Evolutionary conservation across 2,113 vertebrate genomes (phyloP).

Genomic region (Sinosuthora webbiana): DNA sequence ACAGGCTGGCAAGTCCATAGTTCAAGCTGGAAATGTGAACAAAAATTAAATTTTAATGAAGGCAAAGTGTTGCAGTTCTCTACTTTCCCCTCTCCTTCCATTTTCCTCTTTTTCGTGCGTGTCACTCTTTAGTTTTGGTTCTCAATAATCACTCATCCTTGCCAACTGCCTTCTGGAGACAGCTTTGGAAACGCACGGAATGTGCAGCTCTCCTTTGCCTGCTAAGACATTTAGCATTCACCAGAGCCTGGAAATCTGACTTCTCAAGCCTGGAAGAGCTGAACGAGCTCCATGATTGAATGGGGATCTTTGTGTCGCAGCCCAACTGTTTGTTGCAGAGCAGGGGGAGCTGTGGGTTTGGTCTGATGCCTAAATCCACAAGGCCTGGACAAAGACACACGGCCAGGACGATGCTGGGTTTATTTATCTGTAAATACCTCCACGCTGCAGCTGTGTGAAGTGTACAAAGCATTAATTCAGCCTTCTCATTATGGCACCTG

Average conservation of each 20-base stretch:
- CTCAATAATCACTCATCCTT: background rate
- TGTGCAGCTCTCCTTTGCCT: background rate
- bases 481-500: background rate
- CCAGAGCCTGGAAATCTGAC: background rate
- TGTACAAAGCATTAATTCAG: slow-evolving; percentile 41
- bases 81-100: background rate
- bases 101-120: background rate
- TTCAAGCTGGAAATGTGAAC: background rate
- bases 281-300: slow-evolving; percentile 31
- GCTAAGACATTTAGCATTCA: background rate
- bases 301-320: slow-evolving; percentile 34
- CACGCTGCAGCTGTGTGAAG: background rate
- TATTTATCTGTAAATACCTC: slow-evolving; percentile 21
- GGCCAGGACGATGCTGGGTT: background rate
- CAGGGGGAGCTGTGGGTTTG: slow-evolving; percentile 58
- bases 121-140: background rate
- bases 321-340: slow-evolving; percentile 26
- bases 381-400: slow-evolving; percentile 40
- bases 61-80: background rate
- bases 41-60: background rate
- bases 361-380: slow-evolving; percentile 63
- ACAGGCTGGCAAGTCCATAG: background rate
- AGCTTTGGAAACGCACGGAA: background rate
- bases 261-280: background rate
- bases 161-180: background rate